phyloP scores from a whole-genome alignment of 2,797 vertebrate genomes.

The Parauchenoglanis punctatus region DNA sequence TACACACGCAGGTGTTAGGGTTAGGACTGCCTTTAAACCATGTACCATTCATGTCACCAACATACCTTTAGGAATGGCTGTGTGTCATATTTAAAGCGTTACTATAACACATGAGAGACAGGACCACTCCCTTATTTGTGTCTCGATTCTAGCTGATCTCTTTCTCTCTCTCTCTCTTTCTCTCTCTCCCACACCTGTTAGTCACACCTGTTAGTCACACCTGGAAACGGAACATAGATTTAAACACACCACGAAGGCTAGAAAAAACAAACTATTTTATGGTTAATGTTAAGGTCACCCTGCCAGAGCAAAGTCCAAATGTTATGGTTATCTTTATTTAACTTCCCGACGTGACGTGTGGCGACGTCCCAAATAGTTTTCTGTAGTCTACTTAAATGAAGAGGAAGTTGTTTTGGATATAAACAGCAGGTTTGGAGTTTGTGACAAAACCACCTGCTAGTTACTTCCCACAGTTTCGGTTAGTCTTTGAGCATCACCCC shows the following conservation, averaged over 20 bases:
- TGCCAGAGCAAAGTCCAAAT: not conserved
- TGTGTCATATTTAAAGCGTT: conserved; percentile 7
- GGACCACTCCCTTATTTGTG: conserved; percentile 11
- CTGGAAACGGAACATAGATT: not conserved
- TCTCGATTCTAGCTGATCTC: not conserved
- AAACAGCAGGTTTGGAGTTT: not conserved
- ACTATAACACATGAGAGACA: not conserved
- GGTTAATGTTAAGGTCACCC: too few species aligned
- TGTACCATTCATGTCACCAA: not conserved
- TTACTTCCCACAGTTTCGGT: not conserved
- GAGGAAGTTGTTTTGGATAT: not conserved
- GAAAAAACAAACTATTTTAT: not conserved
- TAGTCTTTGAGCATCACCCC: not conserved
- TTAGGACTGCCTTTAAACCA: not conserved
- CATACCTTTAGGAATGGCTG: not conserved
- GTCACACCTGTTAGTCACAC: conserved; percentile 12
- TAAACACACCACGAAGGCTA: not conserved
- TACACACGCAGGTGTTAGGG: not conserved
- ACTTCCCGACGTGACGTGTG: not conserved
- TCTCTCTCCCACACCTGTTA: not conserved
- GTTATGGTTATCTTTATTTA: not conserved
- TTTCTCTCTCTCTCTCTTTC: not conserved
- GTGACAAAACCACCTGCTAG: not conserved
- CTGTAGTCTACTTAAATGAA: not conserved
- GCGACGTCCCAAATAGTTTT: not conserved